Base-by-base conservation (phyloP, 1,140 invertebrate species). In the Drosophila rufa region DNA sequence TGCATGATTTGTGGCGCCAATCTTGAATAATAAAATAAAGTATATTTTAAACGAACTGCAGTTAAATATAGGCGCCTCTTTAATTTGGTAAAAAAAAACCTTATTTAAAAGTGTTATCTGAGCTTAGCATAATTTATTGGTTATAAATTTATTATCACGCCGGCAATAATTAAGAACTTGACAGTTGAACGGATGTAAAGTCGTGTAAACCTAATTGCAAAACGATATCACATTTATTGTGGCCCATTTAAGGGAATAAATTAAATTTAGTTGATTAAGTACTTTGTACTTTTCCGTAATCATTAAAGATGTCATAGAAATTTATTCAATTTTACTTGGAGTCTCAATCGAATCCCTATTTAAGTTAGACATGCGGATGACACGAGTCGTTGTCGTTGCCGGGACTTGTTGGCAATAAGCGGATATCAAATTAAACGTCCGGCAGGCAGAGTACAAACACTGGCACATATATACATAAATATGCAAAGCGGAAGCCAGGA, bases 391-490 rank as follows among this genome's bases (percentile, higher is more conserved):
- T 22, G 74, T 36, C 8, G 33, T 36, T 36, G 33, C 33, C 33
- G 33, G 33, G 62, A 56, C 38, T 50, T 17, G 61, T 38, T 75
- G 51, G 60, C 71, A 65, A 66, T 75, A 66, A 61, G 53, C 71
- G 81, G 81, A 87, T 82, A 82, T 79, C 69, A 86, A 86, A 85
- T 86, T 81, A 86, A 85, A 74, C 82, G 79, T 85, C 82, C 82
- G 69, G 62, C 75, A 51, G 59, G 66, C 27, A 38, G 62, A 79
- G 65, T 62, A 68, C 70, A 87, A 59, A 66, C 80, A 65, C 82
- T 73, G 76, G 75, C 64, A 70, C 66, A 71, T 46, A 59, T 55
- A 58, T 50, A 59, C 59, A 79, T 55, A 76, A 45, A 57, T 47
- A 75, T 43, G 51, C 48, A 62, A 25, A 75, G 25, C 53, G 51